phyloP scores from a whole-genome alignment of 2,797 vertebrate species.

The Cuculus canorus region DNA sequence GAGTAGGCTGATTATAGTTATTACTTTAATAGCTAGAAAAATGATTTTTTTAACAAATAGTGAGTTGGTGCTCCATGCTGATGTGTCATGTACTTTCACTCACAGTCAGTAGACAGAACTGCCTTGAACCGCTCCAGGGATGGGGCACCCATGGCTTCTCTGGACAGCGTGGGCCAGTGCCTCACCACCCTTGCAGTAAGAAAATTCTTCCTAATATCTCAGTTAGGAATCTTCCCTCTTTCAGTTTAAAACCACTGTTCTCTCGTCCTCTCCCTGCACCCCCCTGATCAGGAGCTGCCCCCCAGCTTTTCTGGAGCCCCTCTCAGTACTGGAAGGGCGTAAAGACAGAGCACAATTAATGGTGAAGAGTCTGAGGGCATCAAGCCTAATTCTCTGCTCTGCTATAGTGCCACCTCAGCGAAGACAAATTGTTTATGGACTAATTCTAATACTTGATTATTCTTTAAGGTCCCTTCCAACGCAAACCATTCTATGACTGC shows the following conservation, averaged over 20 bases:
- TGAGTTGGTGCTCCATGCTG: background rate
- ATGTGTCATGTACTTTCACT: background rate
- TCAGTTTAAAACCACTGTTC: no score
- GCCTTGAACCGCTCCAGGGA: no score
- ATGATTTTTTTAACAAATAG: conserved; percentile 54
- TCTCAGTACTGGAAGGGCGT: no score
- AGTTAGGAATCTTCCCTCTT: no score
- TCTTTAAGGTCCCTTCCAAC: background rate
- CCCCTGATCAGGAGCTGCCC: no score
- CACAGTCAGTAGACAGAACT: background rate
- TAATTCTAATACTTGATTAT: background rate
- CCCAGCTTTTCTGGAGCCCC: no score
- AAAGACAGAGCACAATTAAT: no score
- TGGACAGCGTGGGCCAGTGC: no score
- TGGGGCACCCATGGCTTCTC: no score
- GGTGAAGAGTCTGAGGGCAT: background rate
- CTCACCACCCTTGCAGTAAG: no score
- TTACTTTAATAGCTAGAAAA: conserved; percentile 68
- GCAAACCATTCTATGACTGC: background rate
- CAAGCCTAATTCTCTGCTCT: background rate
- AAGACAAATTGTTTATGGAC: background rate
- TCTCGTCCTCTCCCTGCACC: no score
- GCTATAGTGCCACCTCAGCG: background rate
- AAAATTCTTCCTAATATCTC: no score
- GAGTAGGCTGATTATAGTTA: conserved; percentile 65